These are phyloP conservation scores for Coranthus polyacanthus DNA, from an alignment of 2,797 vertebrate species.

Conservation along the genomic window DNA sequence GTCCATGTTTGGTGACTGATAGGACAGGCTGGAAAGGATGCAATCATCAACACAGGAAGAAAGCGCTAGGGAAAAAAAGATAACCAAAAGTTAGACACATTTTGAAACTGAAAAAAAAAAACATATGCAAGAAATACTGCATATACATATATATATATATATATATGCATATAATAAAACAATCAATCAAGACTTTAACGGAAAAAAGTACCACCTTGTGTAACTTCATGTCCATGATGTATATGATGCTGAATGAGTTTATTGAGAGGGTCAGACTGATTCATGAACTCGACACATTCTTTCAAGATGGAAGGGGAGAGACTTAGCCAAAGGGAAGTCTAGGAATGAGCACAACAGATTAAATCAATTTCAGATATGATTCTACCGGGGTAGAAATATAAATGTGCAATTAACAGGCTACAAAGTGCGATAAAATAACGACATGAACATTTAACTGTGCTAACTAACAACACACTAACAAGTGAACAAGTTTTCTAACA, in stretches of 20 bases:
- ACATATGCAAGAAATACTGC: not conserved
- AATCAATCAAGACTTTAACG: not conserved
- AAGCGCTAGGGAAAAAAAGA: constrained; percentile 6
- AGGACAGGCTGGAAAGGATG: constrained; percentile 42
- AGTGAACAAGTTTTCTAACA: not conserved
- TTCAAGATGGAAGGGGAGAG: constrained; percentile 50
- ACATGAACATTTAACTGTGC: not conserved
- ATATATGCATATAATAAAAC: too few species aligned
- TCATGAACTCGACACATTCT: constrained; percentile 51
- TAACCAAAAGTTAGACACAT: not conserved
- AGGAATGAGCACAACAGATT: not conserved
- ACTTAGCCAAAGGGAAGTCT: constrained; percentile 45
- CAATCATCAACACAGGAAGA: constrained; percentile 20
- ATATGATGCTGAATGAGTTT: constrained; percentile 50
- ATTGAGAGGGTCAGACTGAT: constrained; percentile 42
- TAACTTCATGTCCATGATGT: constrained; percentile 11
- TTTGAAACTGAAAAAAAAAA: not conserved
- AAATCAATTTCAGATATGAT: not conserved
- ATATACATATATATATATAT: too few species aligned
- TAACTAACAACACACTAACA: not conserved
- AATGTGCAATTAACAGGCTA: not conserved
- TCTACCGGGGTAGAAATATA: too few species aligned
- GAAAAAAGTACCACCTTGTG: constrained; percentile 18
- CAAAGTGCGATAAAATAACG: not conserved
- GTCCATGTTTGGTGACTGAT: constrained; percentile 23